Evolutionary conservation across 2,888 invertebrate species (phyloP), one percentile per base, ranked within the genome.

Genomic region (Miltochrista miniata): DNA sequence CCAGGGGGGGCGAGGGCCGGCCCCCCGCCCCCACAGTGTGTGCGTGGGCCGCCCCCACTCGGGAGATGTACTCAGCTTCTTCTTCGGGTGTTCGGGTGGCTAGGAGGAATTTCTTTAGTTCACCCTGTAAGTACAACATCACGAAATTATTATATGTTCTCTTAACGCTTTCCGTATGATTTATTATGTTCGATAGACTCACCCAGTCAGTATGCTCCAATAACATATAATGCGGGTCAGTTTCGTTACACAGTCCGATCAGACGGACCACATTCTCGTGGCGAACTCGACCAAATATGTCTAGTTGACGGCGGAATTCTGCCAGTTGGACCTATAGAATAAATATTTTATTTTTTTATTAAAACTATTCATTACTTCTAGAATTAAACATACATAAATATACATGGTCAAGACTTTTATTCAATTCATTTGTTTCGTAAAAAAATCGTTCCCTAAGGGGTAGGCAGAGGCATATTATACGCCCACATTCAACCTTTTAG

Each of bases 191-290:
- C n/a, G 18, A 30, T 30, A 9, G 7, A 70, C 92, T 86, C 81
- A 97, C 96, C 98, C 98, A 98, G 79, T 98, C 98, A 2, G 97
- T 97, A 76, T 97, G 96, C 75, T 98, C 98, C 11, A 97, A 85
- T 15, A 98, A 93, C 94, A 98, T 94, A 72, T 95, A 97, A 76
- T 97, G 96, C 0, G 98, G 98, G 64, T 98, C 97, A 3, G 93
- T 93, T 45, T 96, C 96, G 40, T 95, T 93, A 76, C 97, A 98
- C 8, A 98, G 87, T 0, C 97, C 98, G 45, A 96, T 90, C 39
- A 98, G 85, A 35, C 95, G 94, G 0, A 94, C 95, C 0, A 98
- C 93, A 73, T 96, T 95, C 59, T 96, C 95, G 81, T 98, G 97
- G 7, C 95, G 94, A n/a, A 97, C 90, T 54, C 96, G 95, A 43